Evolutionary conservation across 2,797 vertebrate species (phyloP), one percentile per base, ranked within the genome.

Genomic region (Chromobotia macracanthus): DNA sequence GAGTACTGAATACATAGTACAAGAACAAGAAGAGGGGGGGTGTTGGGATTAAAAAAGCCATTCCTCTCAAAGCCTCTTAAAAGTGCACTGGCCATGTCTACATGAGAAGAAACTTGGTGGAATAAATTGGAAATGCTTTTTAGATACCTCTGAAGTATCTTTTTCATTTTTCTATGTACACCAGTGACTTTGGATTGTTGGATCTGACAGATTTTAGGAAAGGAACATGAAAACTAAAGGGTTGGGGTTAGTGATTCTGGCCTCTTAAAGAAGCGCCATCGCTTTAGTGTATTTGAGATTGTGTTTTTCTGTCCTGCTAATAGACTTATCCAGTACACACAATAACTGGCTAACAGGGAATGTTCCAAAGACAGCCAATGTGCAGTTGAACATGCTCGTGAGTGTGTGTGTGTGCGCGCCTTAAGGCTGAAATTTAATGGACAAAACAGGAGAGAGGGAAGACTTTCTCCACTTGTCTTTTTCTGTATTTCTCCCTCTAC

Each of bases 1-100:
- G 71, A 61, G 80, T 69, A 80, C 41, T 72, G 68, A 80, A 60
- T 55, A 46, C 65, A 65, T 68, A 77, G 38, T 58, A 56, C 28
- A 35, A 66, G 69, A 71, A 73, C 46, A 28, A 50, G 56, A 48
- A 19, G 58, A 18, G 16, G 19, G 67, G 51, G 51, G 63, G 28
- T 28, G 50, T 46, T 48, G 73, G 73, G 38, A 77, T 69, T 80
- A 63, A 56, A 76, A 61, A 56, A 80, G 67, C 71, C 67, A 73
- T 75, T 55, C 71, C 84, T 84, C 84, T 81, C 74, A 76, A 68
- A 55, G 35, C 79, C 41, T 80, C 71, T 61, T 83, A 28, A 82
- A 84, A 87, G 77, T 86, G 84, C 86, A 87, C 86, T 83, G 84
- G 83, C 79, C 82, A 73, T 87, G 79, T 82, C 79, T 55, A 82